These are phyloP conservation scores for Sinocyclocheilus anophthalmus DNA, from an alignment of 2,113 vertebrate genomes.

Conservation along the genomic window DNA sequence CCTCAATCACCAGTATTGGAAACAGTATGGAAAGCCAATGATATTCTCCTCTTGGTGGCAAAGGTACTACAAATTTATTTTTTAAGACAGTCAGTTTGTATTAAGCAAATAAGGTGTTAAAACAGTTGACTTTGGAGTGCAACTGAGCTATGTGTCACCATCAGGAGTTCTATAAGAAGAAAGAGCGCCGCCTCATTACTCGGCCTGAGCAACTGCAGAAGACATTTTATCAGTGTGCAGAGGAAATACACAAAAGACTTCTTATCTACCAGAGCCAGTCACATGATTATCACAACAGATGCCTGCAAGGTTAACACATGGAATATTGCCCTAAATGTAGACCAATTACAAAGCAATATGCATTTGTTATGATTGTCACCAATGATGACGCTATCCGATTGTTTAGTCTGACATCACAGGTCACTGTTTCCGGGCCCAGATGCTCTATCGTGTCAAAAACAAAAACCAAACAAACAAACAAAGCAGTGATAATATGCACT, in stretches of 20 bases:
- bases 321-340: background rate
- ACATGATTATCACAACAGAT: constrained; percentile 73
- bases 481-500: no score
- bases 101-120: background rate
- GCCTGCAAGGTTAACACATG: constrained; percentile 72
- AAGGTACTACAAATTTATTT: constrained; percentile 71
- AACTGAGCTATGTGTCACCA: background rate
- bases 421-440: no score
- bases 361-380: no score
- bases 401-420: no score
- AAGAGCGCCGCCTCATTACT: constrained; percentile 62
- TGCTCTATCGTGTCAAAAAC: no score
- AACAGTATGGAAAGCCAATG: constrained; percentile 72
- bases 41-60: constrained; percentile 69
- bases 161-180: constrained; percentile 81
- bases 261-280: constrained; percentile 73
- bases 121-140: background rate
- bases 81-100: background rate
- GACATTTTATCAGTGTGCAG: constrained; percentile 74
- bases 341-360: background rate
- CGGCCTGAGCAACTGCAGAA: constrained; percentile 73
- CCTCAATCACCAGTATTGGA: constrained; percentile 63
- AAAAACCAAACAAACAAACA: no score
- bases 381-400: no score
- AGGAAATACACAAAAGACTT: constrained; percentile 70